Conservation (phyloP, 1,140 invertebrate species). For the Agrypnia vestita region DNA sequence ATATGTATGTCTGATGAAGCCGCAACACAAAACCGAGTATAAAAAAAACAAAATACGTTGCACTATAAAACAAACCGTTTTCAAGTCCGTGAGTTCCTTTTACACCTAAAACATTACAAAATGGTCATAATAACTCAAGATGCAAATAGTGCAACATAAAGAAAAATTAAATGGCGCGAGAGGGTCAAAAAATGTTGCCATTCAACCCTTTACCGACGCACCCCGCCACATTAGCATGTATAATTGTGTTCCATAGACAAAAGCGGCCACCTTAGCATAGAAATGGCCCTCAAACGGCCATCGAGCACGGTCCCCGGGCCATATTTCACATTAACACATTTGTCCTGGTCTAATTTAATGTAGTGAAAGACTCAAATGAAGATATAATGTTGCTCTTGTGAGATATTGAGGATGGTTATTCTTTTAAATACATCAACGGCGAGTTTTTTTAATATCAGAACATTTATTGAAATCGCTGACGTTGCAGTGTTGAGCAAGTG, state of each 20-base stretch:
- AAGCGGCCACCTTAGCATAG: slow-evolving; percentile 39
- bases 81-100: no score
- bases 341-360: slow-evolving; percentile 48
- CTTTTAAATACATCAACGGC: no score
- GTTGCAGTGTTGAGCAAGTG: no score
- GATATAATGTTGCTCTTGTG: slow-evolving; percentile 28
- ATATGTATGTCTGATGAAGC: no score
- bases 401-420: not conserved
- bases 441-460: no score
- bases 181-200: slow-evolving; percentile 57
- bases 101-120: not conserved
- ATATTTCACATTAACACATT: slow-evolving; percentile 50
- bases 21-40: no score
- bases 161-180: slow-evolving; percentile 60
- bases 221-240: slow-evolving; percentile 55
- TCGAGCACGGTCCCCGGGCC: slow-evolving; percentile 6
- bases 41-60: no score
- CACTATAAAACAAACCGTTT: no score
- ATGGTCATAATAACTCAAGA: slow-evolving; percentile 49
- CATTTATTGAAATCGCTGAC: no score
- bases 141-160: slow-evolving; percentile 49
- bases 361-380: slow-evolving; percentile 26
- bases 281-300: slow-evolving; percentile 51
- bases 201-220: slow-evolving; percentile 44
- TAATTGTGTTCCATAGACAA: slow-evolving; percentile 55